Evolutionary conservation across 2,797 vertebrate species (phyloP).

Genomic region (Sciaenops ocellatus): DNA sequence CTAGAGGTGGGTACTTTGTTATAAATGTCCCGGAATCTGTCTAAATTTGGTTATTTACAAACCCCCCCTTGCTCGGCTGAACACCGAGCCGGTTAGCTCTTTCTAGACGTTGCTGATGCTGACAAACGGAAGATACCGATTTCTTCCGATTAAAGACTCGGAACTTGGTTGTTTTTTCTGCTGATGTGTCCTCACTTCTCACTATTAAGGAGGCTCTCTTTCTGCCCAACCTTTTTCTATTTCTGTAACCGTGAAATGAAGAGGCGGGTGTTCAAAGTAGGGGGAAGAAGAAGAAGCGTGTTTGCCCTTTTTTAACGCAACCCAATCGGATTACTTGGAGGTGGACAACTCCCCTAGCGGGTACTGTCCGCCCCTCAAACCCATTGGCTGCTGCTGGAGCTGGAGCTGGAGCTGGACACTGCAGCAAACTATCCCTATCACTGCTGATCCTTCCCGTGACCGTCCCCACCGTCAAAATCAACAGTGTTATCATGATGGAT

Average conservation of each 20-base stretch:
- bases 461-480: slow-evolving; percentile 38
- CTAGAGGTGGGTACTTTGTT: background rate
- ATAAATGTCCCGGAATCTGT: background rate
- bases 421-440: background rate
- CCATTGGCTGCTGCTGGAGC: slow-evolving; percentile 71
- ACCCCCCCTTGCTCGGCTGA: slow-evolving; percentile 36
- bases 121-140: background rate
- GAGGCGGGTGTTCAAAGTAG: slow-evolving; percentile 48
- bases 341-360: slow-evolving; percentile 82
- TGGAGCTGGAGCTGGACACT: background rate
- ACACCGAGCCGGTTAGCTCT: slow-evolving; percentile 22
- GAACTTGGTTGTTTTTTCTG: background rate
- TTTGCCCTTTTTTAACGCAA: slow-evolving; percentile 73
- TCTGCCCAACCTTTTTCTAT: slow-evolving; percentile 71
- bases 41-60: background rate
- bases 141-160: background rate
- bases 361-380: slow-evolving; percentile 64
- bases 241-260: slow-evolving; percentile 60
- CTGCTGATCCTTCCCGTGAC: background rate
- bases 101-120: slow-evolving; percentile 19
- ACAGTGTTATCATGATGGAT: slow-evolving; percentile 46
- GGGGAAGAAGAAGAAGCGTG: slow-evolving; percentile 39
- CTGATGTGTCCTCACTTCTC: slow-evolving; percentile 33
- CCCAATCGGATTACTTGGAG: slow-evolving; percentile 76
- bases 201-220: background rate